Evolutionary conservation across 53 echinoderm and acorn worm genomes (phyloP), one percentile per base, ranked within the genome.

Genomic region (Echinarachnius parma): DNA sequence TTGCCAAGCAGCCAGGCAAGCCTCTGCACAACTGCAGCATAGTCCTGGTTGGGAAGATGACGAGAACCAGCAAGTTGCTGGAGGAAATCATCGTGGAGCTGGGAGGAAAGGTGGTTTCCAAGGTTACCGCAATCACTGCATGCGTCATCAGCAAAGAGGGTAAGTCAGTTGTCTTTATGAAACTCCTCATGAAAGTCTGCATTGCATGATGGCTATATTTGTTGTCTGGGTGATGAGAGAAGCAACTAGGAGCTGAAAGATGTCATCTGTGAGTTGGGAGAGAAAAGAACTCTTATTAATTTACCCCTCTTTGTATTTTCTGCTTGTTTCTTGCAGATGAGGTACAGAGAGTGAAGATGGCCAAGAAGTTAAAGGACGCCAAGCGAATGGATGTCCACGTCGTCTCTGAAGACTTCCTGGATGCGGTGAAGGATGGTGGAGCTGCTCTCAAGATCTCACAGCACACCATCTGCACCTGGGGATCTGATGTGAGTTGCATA

Each of bases 401-500:
- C 0, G 95, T 95, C 8, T 81, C 87, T 11, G 79, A 91, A 59
- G 87, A 87, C 23, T 95, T 95, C 74, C 75, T 95, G 15, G 79
- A 87, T 42, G 83, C 81, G 18, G 82, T 95, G 19, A 81, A 95
- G 65, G 85, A 81, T 24, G 87, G 90, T 27, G 90, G 90, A 4
- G 95, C 87, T 34, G 82, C 87, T 18, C 52, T 91, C 26, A 66
- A 87, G 60, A 87, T 95, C 35, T 69, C 78, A 1, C 54, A 95
- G 34, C 79, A 90, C 70, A 95, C 82, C 61, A 91, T 95, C 36
- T 76, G 81, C 45, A 50, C 61, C 53, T 95, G 95, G 95, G 95
- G 95, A 1, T 75, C 79, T 33, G 85, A 91, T 78, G 95, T 95
- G 76, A 95, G 87, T 86, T 21, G n/a, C n/a, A n/a, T n/a, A n/a